Percentiles rank a stretch among this genome's conserved stretches.
Evolutionary conservation across 2,113 vertebrate genomes (phyloP).

Genomic region (Alexandromys fortis): DNA sequence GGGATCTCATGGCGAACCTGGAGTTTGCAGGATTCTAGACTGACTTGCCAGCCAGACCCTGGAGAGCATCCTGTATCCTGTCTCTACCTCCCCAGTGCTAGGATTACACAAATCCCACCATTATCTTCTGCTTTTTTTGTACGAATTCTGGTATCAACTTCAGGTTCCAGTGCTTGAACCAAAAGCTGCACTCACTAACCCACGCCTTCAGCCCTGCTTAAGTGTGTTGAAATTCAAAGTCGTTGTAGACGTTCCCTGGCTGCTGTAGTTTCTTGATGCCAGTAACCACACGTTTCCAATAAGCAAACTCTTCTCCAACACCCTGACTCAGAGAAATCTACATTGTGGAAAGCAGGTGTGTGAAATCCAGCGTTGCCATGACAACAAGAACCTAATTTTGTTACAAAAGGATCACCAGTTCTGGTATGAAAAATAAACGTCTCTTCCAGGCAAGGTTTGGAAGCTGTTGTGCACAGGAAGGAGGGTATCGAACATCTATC

Average conservation of each 20-base stretch:
- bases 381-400: conserved; percentile 77
- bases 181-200: not conserved
- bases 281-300: conserved; percentile 20
- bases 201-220: not conserved
- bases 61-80: not conserved
- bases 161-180: not conserved
- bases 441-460: conserved; percentile 62
- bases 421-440: conserved; percentile 69
- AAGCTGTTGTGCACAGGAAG: conserved; percentile 53
- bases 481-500: not conserved
- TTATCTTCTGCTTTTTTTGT: not conserved
- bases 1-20: not conserved
- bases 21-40: not conserved
- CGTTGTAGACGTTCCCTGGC: not conserved
- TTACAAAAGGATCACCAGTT: conserved; percentile 71
- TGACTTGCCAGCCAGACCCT: not conserved
- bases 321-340: conserved; percentile 54
- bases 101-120: not conserved
- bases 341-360: conserved; percentile 60
- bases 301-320: conserved; percentile 68
- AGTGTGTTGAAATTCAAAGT: conserved; percentile 18
- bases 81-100: not conserved
- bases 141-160: not conserved
- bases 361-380: conserved; percentile 72
- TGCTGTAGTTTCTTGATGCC: not conserved